A percentile compares a stretch with the other conserved stretches of the same genome.
Conservation (phyloP, 1,140 invertebrate species). For the Drosophila grimshawi region DNA sequence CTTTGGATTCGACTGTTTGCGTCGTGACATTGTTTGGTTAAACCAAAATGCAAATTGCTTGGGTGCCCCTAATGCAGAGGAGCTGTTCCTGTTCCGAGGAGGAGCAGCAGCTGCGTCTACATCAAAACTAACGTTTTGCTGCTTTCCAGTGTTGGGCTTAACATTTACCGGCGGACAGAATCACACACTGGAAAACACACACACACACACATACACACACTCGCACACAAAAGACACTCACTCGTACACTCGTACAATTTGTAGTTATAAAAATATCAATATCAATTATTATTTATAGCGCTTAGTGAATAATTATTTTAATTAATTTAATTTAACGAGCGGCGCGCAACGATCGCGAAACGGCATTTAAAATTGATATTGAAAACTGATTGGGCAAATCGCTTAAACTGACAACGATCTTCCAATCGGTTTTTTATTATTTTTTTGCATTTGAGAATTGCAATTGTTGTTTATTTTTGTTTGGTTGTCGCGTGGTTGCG, state of each 20-base stretch:
- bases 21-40: conserved; percentile 85
- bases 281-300: conserved; percentile 24
- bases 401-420: neutral
- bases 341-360: conserved; percentile 59
- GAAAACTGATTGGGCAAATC: conserved; percentile 10
- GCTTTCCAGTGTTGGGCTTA: conserved; percentile 14
- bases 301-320: conserved; percentile 48
- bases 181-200: conserved; percentile 14
- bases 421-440: conserved; percentile 21
- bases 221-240: neutral
- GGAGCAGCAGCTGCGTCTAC: conserved; percentile 47
- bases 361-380: conserved; percentile 30
- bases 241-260: conserved; percentile 16
- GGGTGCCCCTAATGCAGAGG: conserved; percentile 57
- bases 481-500: conserved; percentile 53
- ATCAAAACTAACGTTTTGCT: conserved; percentile 48
- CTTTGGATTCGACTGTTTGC: conserved; percentile 86
- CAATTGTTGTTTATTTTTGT: conserved; percentile 28
- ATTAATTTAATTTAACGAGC: conserved; percentile 67
- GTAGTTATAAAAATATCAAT: conserved; percentile 44
- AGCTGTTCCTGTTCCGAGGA: conserved; percentile 4
- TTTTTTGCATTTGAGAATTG: conserved; percentile 1
- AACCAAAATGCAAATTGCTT: conserved; percentile 45
- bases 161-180: conserved; percentile 62
- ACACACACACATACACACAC: conserved; percentile 29